Percentiles rank a stretch among this genome's conserved stretches.
These are phyloP conservation scores for Troilus luridus DNA, from an alignment of 2,888 invertebrate species.

Conservation along the genomic window DNA sequence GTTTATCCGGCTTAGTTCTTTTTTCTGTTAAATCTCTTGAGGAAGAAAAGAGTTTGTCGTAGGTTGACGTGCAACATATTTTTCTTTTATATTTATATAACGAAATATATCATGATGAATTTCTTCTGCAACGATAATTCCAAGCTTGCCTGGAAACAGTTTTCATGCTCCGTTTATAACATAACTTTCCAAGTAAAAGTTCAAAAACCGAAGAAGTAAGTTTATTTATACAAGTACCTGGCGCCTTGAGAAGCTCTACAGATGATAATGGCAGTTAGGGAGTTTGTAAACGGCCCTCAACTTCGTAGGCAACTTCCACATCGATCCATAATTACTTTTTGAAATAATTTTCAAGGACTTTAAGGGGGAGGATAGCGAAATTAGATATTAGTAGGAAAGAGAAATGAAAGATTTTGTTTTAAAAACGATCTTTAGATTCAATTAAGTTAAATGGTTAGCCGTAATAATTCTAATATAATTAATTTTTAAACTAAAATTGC, in stretches of 20 bases:
- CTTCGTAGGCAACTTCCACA: not conserved
- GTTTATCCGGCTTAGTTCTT: too few relatives aligned
- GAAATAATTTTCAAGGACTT: conserved; percentile 13
- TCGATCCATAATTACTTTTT: conserved; percentile 34
- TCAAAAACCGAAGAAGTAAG: conserved; percentile 25
- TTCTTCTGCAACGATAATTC: not conserved
- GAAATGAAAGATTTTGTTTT: not conserved
- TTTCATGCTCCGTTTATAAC: not conserved
- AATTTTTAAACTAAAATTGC: too few relatives aligned
- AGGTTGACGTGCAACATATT: not conserved
- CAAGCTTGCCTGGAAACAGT: not conserved
- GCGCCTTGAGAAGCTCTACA: not conserved
- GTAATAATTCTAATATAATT: too few relatives aligned
- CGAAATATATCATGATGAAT: not conserved
- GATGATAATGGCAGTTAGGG: conserved; percentile 40
- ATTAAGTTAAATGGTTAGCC: not conserved
- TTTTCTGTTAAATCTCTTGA: too few relatives aligned
- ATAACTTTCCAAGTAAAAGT: not conserved
- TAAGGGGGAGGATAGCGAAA: not conserved
- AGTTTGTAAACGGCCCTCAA: conserved; percentile 29
- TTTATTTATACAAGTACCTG: conserved; percentile 39
- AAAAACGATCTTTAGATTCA: not conserved
- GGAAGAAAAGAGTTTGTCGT: too few relatives aligned
- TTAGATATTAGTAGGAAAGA: not conserved
- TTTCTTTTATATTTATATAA: not conserved